Evolutionary conservation across 2,888 invertebrate species (phyloP).

Genomic region (Meandrusa payeni): DNA sequence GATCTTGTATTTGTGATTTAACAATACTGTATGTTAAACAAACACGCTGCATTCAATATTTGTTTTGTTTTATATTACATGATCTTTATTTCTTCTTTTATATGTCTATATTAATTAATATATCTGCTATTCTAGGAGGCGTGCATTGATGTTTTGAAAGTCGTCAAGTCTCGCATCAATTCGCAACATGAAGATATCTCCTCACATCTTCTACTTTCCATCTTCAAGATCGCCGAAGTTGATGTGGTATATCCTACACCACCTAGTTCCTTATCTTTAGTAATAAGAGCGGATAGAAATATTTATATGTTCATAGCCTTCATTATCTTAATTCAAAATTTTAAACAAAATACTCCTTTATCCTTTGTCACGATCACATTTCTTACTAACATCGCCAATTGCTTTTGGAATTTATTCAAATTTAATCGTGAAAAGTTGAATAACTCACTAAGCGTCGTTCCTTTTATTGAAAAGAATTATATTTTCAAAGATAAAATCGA

Average conservation of each 20-base stretch:
- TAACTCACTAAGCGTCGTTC: conserved; percentile 47
- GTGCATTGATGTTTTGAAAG: conserved; percentile 90
- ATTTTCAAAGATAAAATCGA: conserved; percentile 48
- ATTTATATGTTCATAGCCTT: conserved; percentile 55
- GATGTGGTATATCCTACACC: conserved; percentile 90
- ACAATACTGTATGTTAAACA: too few species aligned
- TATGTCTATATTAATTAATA: too few species aligned
- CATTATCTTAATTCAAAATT: conserved; percentile 51
- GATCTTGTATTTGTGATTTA: too few species aligned
- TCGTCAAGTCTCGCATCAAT: conserved; percentile 92
- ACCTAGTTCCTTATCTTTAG: conserved; percentile 72
- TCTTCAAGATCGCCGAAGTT: conserved; percentile 96
- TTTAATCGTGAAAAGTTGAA: conserved; percentile 39
- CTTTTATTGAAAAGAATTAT: conserved; percentile 57
- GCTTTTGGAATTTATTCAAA: conserved; percentile 62
- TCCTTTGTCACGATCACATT: conserved; percentile 35
- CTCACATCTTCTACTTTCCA: conserved; percentile 92
- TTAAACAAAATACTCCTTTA: conserved; percentile 39
- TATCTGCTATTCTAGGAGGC: conserved; percentile 84
- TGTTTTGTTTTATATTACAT: too few species aligned
- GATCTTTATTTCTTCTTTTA: too few species aligned
- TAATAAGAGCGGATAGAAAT: conserved; percentile 46
- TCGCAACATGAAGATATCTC: conserved; percentile 91
- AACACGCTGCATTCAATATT: too few species aligned
- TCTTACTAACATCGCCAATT: conserved; percentile 56